phyloP scores from a whole-genome alignment of 1,140 invertebrate species.

The Pseudoatta argentina region DNA sequence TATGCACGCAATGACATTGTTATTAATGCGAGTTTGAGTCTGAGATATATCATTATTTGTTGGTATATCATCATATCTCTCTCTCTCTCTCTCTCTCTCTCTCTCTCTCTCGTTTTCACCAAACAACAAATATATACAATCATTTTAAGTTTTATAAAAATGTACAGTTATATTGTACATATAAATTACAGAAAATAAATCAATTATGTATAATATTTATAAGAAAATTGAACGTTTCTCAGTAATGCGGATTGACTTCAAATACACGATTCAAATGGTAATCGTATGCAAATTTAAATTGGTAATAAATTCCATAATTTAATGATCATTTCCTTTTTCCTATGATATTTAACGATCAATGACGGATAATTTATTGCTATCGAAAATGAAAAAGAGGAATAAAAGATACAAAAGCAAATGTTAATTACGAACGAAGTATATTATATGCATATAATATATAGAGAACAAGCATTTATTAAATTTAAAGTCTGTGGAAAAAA shows the following conservation, averaged over 20 bases:
- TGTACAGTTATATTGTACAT: no score
- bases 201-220: no score
- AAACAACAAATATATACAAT: no score
- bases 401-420: neutral
- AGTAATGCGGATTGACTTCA: neutral
- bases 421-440: neutral
- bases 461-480: neutral
- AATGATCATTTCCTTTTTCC: neutral
- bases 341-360: neutral
- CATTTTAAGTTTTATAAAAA: no score
- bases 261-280: neutral
- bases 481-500: neutral
- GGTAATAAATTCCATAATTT: neutral
- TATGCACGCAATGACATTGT: neutral
- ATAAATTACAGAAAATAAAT: neutral
- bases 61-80: no score
- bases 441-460: neutral
- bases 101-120: no score
- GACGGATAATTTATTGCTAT: neutral
- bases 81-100: no score
- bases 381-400: neutral
- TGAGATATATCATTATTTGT: neutral
- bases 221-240: no score
- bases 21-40: neutral
- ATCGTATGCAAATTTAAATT: neutral